phyloP scores from a whole-genome alignment of 30 jellyfish, hydroid and myxozoan species.

The Catostylus mosaicus region DNA sequence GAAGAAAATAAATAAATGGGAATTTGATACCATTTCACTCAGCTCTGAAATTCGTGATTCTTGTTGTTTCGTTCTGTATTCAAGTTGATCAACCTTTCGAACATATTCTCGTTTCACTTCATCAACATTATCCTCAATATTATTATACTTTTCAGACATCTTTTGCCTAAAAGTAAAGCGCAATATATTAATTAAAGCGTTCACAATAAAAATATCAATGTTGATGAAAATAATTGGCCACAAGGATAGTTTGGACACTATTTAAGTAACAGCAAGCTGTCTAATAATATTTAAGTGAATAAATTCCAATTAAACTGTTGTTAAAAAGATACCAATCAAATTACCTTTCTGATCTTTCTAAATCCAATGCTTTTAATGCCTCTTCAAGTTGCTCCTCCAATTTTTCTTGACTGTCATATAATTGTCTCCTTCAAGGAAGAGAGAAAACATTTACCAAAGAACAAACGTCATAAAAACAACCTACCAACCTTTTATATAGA shows the following conservation, averaged over 20 bases:
- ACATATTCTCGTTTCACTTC: constrained; percentile 64
- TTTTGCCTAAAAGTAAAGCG: constrained; percentile 65
- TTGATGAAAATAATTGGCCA: no score
- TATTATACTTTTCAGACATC: constrained; percentile 76
- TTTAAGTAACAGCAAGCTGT: no score
- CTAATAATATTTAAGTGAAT: no score
- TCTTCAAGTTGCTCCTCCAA: constrained; percentile 94
- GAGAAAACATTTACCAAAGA: no score
- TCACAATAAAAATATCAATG: neutral
- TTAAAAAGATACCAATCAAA: neutral
- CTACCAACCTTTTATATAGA: no score
- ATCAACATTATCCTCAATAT: constrained; percentile 69
- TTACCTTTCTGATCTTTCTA: constrained; percentile 78
- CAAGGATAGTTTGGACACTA: no score
- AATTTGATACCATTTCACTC: constrained; percentile 47
- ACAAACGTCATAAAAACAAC: no score
- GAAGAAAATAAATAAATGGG: neutral
- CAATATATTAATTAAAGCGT: neutral
- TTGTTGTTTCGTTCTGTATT: constrained; percentile 49
- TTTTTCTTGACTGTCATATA: constrained; percentile 95
- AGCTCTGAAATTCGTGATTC: constrained; percentile 77
- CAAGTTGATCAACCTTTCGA: constrained; percentile 71
- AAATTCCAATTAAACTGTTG: no score
- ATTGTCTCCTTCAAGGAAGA: constrained; percentile 89
- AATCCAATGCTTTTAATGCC: constrained; percentile 76